Percentiles rank a stretch among this genome's conserved stretches.
phyloP scores from a whole-genome alignment of 2,888 invertebrate genomes.

The Neoitamus cyanurus region DNA sequence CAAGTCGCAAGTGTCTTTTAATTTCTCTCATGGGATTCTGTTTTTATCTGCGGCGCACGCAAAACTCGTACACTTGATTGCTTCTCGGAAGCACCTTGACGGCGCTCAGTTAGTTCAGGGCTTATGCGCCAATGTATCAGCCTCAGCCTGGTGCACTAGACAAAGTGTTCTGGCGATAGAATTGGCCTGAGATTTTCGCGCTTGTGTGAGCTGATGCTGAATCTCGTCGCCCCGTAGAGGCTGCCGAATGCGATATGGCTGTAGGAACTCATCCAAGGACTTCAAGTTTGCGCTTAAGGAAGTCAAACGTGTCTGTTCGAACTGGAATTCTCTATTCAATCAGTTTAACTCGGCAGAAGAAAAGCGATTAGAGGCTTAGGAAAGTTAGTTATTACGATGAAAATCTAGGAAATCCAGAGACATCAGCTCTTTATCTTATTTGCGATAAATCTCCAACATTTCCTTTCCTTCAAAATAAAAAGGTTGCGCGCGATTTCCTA shows the following conservation, averaged over 20 bases:
- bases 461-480: background rate
- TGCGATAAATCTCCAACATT: background rate
- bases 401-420: background rate
- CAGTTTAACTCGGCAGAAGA: background rate
- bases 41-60: constrained; percentile 5
- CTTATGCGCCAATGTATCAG: background rate
- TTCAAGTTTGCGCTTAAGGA: constrained; percentile 7
- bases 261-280: constrained; percentile 23
- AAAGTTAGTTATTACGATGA: background rate
- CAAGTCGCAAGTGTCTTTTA: constrained; percentile 28
- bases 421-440: background rate
- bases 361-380: background rate
- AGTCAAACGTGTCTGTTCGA: background rate
- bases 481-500: background rate
- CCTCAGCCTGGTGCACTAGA: background rate
- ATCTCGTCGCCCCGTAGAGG: background rate
- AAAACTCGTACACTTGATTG: constrained; percentile 23
- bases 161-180: constrained; percentile 12
- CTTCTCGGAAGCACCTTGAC: constrained; percentile 43
- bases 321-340: background rate
- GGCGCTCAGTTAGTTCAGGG: constrained; percentile 49
- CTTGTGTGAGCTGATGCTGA: background rate
- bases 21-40: constrained; percentile 25
- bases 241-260: background rate
- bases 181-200: background rate